A percentile compares a stretch with the other conserved stretches of the same genome.
These are phyloP conservation scores for Clarias platycephalus DNA, from an alignment of 2,797 vertebrate genomes.

Conservation along the genomic window DNA sequence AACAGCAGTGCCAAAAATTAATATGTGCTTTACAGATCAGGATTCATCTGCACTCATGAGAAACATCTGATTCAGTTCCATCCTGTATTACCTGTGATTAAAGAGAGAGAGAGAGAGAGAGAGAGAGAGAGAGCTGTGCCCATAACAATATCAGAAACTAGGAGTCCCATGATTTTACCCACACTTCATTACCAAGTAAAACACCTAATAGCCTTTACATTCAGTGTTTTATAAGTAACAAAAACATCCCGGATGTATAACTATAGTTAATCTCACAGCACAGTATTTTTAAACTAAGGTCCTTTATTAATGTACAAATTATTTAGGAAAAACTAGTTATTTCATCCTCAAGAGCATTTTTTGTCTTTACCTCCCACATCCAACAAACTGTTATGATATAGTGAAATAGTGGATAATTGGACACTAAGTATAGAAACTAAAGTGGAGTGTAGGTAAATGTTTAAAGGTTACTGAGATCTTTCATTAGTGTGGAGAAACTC, in stretches of 20 bases:
- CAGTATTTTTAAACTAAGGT: neutral
- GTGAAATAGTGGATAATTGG: neutral
- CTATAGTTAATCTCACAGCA: too few relatives aligned
- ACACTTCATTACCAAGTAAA: neutral
- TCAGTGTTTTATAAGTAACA: neutral
- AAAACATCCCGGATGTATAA: neutral
- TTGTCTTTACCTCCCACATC: neutral
- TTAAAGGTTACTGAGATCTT: neutral
- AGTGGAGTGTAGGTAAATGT: too few relatives aligned
- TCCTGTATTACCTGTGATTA: neutral
- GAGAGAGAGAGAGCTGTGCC: neutral
- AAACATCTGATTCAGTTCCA: neutral
- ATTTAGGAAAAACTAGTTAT: neutral
- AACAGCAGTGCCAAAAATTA: slow-evolving; percentile 6
- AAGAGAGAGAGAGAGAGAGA: neutral
- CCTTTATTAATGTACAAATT: neutral
- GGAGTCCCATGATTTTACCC: neutral
- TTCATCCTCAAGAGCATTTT: neutral
- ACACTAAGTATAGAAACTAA: neutral
- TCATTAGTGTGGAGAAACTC: neutral
- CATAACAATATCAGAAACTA: neutral
- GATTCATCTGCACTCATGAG: neutral
- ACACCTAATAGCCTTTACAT: neutral
- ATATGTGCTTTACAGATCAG: neutral
- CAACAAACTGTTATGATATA: neutral